Evolutionary conservation across 1,140 invertebrate genomes (phyloP), one percentile per base, ranked within the genome.

Genomic region (Akabosia matsudoensis): DNA sequence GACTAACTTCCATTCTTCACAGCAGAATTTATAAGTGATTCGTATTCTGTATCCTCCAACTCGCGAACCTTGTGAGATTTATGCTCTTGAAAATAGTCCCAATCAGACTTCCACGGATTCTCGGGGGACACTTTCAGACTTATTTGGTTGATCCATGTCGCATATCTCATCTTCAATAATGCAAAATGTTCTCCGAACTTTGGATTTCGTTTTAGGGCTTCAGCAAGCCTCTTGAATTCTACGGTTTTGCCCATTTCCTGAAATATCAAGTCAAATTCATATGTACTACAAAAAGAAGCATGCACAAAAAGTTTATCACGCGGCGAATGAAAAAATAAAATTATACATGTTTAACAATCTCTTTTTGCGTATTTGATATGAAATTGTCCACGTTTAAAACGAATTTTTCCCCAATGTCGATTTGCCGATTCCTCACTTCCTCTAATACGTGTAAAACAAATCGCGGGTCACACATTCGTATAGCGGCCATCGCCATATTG

Each of bases 391-490:
- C 3, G 1, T 30, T 28, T 31, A 67, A 4, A 24, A 67, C 13
- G n/a, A 16, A 67, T 22, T 4, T 30, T 67, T 67, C 61, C 7
- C 7, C 4, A 13, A 67, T 2, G 4, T 24, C 84, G 0, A 94
- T 84, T 81, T 90, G 88, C 73, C 85, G 82, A 64, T 85, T 86
- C 72, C 90, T 88, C 7, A 45, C 37, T 56, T 88, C 83, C 79
- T 92, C 85, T 86, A 95, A 88, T 28, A 95, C 84, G 79, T 88
- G 87, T 3, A 89, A 81, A 26, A 93, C 84, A 82, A 91, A 93
- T 0, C 82, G 73, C 83, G 92, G 92, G 67, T 92, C 86, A 14
- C 82, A 84, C 26, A 84, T 82, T 4, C 77, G 79, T 79, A 87
- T 88, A 4, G 90, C 91, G 80, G 89, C 87, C 0, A 85, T 84